phyloP scores from a whole-genome alignment of 2,888 invertebrate genomes.

The Apotomis betuletana region DNA sequence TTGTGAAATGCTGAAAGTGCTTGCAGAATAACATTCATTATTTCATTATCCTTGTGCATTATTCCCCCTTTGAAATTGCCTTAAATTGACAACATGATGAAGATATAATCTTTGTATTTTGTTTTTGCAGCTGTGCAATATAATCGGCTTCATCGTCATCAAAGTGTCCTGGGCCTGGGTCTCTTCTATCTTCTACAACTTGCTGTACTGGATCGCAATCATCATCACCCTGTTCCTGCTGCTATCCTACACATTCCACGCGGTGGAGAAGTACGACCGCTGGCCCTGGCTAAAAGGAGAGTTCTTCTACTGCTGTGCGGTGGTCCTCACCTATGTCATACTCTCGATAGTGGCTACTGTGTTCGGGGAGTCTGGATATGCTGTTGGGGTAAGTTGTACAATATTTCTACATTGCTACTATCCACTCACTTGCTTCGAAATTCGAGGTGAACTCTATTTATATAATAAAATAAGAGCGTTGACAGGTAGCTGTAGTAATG shows the following conservation, averaged over 20 bases:
- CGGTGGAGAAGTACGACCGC: slow-evolving; percentile 90
- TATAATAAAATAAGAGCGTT: no score
- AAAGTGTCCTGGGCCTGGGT: slow-evolving; percentile 85
- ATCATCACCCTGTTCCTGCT: slow-evolving; percentile 90
- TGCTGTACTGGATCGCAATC: slow-evolving; percentile 91
- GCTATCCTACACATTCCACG: slow-evolving; percentile 90
- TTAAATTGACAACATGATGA: not conserved
- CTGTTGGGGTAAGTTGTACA: slow-evolving; percentile 87
- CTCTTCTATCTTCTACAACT: slow-evolving; percentile 89
- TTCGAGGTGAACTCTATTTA: no score
- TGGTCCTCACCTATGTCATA: slow-evolving; percentile 88
- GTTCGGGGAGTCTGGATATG: slow-evolving; percentile 84
- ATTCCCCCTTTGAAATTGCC: no score
- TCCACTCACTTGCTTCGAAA: no score
- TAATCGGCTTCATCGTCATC: slow-evolving; percentile 92
- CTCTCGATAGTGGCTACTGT: slow-evolving; percentile 89
- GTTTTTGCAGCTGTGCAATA: slow-evolving; percentile 83
- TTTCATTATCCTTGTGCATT: no score
- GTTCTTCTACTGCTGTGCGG: slow-evolving; percentile 87
- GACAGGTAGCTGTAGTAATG: no score
- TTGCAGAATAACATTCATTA: no score
- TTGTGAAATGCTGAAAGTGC: no score
- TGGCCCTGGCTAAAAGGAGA: slow-evolving; percentile 94
- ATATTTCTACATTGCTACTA: no score
- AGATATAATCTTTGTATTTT: no score